Percentiles rank a stretch among this genome's conserved stretches.
These are phyloP conservation scores for Paedocypris micromegethes DNA, from an alignment of 2,797 vertebrate genomes.

Conservation along the genomic window DNA sequence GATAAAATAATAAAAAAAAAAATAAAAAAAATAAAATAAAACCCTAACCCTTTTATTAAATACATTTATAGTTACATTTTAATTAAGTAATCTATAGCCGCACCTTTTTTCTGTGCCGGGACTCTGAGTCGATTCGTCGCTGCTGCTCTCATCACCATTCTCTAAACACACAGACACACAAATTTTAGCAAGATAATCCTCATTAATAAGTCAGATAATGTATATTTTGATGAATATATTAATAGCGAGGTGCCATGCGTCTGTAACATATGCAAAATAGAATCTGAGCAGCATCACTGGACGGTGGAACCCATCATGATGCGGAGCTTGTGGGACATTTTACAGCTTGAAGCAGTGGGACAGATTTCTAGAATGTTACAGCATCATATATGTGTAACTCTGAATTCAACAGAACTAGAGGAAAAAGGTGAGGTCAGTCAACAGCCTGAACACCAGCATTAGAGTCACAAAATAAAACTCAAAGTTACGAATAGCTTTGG, in stretches of 20 bases:
- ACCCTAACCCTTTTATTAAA: not conserved
- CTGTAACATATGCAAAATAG: too few relatives aligned
- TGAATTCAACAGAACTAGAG: conserved; percentile 41
- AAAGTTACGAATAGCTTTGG: too few relatives aligned
- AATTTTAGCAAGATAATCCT: not conserved
- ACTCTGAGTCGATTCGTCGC: conserved; percentile 86
- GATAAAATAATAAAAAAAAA: not conserved
- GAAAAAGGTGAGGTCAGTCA: conserved; percentile 19
- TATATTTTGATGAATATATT: too few relatives aligned
- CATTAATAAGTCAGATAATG: too few relatives aligned
- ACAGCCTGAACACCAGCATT: conserved; percentile 23
- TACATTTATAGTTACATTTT: too few relatives aligned
- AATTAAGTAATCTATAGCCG: conserved; percentile 24
- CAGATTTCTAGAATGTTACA: too few relatives aligned
- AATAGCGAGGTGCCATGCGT: too few relatives aligned
- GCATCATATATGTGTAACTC: conserved; percentile 32
- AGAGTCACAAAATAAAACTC: not conserved
- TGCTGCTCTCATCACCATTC: conserved; percentile 87
- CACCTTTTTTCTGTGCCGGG: conserved; percentile 89
- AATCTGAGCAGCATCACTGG: too few relatives aligned
- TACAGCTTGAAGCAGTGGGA: too few relatives aligned
- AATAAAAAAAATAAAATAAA: not conserved
- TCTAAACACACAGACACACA: conserved; percentile 64
- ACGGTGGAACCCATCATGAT: too few relatives aligned
- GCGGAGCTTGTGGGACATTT: too few relatives aligned